phyloP scores from a whole-genome alignment of 2,113 vertebrate species.

The Pao palembangensis region DNA sequence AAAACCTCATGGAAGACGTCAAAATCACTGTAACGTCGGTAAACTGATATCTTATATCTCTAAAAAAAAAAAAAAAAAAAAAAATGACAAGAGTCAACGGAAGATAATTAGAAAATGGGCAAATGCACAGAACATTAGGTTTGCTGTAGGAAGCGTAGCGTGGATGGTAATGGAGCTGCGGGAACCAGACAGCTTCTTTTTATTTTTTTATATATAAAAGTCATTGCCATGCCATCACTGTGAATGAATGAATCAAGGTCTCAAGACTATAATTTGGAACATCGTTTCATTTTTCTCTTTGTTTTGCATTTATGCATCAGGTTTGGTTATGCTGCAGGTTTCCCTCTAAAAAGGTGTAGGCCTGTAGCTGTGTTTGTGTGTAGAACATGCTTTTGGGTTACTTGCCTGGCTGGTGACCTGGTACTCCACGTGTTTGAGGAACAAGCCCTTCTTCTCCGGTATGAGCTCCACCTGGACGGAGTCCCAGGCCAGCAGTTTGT shows the following conservation, averaged over 20 bases:
- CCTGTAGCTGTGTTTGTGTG: too few relatives aligned
- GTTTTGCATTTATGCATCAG: neutral
- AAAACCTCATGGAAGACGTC: slow-evolving; percentile 93
- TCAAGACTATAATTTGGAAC: neutral
- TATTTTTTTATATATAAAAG: too few relatives aligned
- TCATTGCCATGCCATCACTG: too few relatives aligned
- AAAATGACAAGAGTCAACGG: neutral
- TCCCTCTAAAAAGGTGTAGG: too few relatives aligned
- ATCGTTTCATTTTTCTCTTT: too few relatives aligned
- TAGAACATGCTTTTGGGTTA: neutral
- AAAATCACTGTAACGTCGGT: slow-evolving; percentile 91
- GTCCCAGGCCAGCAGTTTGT: slow-evolving; percentile 83
- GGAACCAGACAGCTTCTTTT: too few relatives aligned
- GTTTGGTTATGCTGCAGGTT: too few relatives aligned
- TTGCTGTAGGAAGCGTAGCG: neutral
- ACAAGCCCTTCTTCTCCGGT: slow-evolving; percentile 96
- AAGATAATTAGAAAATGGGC: neutral
- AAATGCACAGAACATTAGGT: neutral
- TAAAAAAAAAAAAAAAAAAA: slow-evolving; percentile 39
- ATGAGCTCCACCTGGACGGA: slow-evolving; percentile 88
- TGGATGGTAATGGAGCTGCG: neutral
- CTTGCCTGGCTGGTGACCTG: slow-evolving; percentile 92
- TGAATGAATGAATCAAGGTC: neutral
- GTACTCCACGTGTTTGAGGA: slow-evolving; percentile 97
- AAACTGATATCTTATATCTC: slow-evolving; percentile 87